Evolutionary conservation across 2,113 vertebrate genomes (phyloP).

Genomic region (Halichoerus grypus): DNA sequence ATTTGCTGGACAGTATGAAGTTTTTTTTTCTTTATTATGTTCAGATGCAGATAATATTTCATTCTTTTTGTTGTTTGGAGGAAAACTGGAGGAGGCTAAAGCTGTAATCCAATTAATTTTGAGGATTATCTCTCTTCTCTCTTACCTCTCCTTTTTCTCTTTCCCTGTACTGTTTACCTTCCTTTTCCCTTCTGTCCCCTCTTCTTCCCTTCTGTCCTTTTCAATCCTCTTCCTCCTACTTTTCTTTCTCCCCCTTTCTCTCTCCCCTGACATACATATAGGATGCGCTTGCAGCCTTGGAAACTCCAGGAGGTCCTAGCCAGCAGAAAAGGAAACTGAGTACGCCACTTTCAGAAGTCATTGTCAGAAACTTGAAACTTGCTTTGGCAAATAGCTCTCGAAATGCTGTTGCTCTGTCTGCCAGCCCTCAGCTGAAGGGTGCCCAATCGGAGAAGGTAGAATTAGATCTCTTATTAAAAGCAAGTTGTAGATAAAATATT

Average conservation of each 20-base stretch:
- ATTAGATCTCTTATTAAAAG: neutral
- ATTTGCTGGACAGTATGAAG: neutral
- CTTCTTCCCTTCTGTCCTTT: neutral
- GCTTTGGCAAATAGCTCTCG: conserved; percentile 94
- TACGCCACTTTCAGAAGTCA: conserved; percentile 95
- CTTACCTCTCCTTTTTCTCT: neutral
- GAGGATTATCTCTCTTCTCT: neutral
- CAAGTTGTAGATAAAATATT: neutral
- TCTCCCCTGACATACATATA: conserved; percentile 69
- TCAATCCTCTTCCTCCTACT: neutral
- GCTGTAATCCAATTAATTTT: neutral
- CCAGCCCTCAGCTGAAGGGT: conserved; percentile 91
- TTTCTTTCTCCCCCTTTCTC: neutral
- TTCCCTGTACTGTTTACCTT: neutral
- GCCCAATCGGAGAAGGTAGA: conserved; percentile 81
- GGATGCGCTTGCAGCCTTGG: conserved; percentile 94
- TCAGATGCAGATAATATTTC: neutral
- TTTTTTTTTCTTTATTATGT: neutral
- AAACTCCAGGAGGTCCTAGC: conserved; percentile 90
- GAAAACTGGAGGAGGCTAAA: conserved; percentile 9
- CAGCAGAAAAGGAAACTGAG: conserved; percentile 86
- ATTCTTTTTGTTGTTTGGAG: conserved; percentile 17
- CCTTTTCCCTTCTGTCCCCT: neutral
- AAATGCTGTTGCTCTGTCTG: conserved; percentile 85
- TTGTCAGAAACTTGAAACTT: conserved; percentile 93